Base-by-base conservation (phyloP, 2,113 vertebrate species). In the Isichthys henryi region DNA sequence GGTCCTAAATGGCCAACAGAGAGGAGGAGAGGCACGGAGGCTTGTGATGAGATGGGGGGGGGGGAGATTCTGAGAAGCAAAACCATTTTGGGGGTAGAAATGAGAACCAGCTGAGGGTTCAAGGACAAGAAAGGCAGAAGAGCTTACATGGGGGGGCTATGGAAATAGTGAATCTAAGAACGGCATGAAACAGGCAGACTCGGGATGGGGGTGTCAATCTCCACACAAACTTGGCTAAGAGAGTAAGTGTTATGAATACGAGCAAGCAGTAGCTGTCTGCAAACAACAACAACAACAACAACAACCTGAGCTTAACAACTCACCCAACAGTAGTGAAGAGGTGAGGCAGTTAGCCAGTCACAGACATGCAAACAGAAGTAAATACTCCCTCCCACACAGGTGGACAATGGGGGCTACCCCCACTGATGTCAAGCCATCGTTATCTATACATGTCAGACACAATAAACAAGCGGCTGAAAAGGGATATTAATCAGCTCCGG, bases 101-200 rank as follows among this genome's bases (percentile, higher is more conserved):
- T 17, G 17, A 43, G 10, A n/a, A 43, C 74, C 35, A 43, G 35
- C 74, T 80, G 74, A n/a, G 31, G 83, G 83, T 27, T 85, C 46
- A 10, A 13, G 23, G 48, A 50, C 43, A 53, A 53, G 27, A 17
- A 35, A 53, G 87, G 88, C 92, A 91, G 90, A 91, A 93, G 89
- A 90, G 92, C 89, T 90, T 80, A 91, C 82, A 82, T 92, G 21
- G 70, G 35, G 5, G 27, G 27, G 2, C n/a, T 35, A 39, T 15
- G 13, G 31, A 39, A 77, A 77, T n/a, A 77, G 31, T 77, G 35
- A 70, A 3, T 70, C 23, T 31, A 70, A 35, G 66, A 31, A n/a
- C 43, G 5, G 1, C 82, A 45, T 21, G 46, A 84, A 84, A 84
- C 49, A n/a, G 21, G 23, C 43, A n/a, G 17, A 48, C 6, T 39